phyloP scores from a whole-genome alignment of 2,888 invertebrate species.

The Lepidochrysops patricia region DNA sequence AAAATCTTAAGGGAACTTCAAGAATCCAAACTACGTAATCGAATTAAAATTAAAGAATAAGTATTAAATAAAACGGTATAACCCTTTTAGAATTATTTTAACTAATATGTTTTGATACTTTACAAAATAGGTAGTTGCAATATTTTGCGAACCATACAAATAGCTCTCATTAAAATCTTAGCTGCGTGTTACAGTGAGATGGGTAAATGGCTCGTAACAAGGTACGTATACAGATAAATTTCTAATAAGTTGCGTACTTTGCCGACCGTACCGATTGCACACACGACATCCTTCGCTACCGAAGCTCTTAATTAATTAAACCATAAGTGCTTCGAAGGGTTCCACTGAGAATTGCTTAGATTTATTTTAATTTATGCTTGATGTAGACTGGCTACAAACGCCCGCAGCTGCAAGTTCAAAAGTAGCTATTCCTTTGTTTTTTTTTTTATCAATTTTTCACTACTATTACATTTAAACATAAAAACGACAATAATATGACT shows the following conservation, averaged over 20 bases:
- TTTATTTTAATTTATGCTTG: neutral
- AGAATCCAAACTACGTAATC: too few species aligned
- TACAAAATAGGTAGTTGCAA: constrained; percentile 18
- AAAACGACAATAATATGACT: too few species aligned
- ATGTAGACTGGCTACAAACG: too few species aligned
- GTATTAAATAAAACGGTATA: too few species aligned
- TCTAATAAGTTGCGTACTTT: constrained; percentile 21
- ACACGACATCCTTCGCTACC: constrained; percentile 8
- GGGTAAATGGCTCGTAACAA: constrained; percentile 25
- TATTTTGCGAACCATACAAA: constrained; percentile 10
- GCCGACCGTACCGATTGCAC: constrained; percentile 1
- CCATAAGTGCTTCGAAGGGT: neutral
- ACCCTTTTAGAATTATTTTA: too few species aligned
- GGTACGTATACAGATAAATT: constrained; percentile 24
- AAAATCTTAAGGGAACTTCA: too few species aligned
- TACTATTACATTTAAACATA: too few species aligned
- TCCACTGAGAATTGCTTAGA: neutral
- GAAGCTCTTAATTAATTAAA: constrained; percentile 6
- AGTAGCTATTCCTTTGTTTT: too few species aligned
- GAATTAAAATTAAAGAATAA: too few species aligned
- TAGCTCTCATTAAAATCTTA: constrained; percentile 28
- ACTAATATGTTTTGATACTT: too few species aligned
- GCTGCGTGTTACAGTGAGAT: constrained; percentile 29
- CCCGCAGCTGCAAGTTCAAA: too few species aligned
- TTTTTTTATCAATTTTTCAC: too few species aligned